phyloP scores from a whole-genome alignment of 2,888 invertebrate species.

The Argyresthia albistria region DNA sequence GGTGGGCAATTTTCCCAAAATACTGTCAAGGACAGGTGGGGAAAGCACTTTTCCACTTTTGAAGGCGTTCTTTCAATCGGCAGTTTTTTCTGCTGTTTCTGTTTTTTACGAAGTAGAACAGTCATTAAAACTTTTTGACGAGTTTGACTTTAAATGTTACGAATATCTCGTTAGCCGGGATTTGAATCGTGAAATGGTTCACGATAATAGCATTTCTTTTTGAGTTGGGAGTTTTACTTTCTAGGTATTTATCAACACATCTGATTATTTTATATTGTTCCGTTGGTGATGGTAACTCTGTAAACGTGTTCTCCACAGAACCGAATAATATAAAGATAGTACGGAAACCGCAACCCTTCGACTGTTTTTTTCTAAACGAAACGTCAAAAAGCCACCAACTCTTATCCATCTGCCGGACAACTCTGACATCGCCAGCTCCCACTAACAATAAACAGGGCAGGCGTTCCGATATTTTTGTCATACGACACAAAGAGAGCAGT shows the following conservation, averaged over 20 bases:
- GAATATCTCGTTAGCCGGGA: slow-evolving; percentile 43
- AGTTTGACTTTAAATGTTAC: slow-evolving; percentile 46
- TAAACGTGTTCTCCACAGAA: no score
- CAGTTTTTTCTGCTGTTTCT: slow-evolving; percentile 17
- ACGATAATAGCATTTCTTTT: slow-evolving; percentile 20
- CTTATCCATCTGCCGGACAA: no score
- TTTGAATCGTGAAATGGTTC: slow-evolving; percentile 16
- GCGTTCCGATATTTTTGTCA: neutral
- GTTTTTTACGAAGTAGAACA: slow-evolving; percentile 31
- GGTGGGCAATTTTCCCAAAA: slow-evolving; percentile 20
- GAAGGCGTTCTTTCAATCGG: slow-evolving; percentile 36
- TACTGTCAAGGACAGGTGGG: slow-evolving; percentile 17
- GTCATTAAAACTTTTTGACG: slow-evolving; percentile 62
- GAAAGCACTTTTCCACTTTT: slow-evolving; percentile 17
- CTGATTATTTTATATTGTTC: neutral
- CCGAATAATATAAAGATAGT: no score
- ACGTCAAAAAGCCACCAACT: no score
- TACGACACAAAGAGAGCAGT: neutral
- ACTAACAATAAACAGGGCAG: slow-evolving; percentile 1
- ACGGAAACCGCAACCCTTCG: no score
- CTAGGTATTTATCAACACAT: neutral
- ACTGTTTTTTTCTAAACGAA: no score
- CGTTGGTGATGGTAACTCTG: neutral
- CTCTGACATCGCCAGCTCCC: neutral
- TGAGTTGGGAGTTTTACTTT: neutral